A percentile compares a stretch with the other conserved stretches of the same genome.
Evolutionary conservation across 2,888 invertebrate species (phyloP).

Genomic region (Notodonta ziczac): DNA sequence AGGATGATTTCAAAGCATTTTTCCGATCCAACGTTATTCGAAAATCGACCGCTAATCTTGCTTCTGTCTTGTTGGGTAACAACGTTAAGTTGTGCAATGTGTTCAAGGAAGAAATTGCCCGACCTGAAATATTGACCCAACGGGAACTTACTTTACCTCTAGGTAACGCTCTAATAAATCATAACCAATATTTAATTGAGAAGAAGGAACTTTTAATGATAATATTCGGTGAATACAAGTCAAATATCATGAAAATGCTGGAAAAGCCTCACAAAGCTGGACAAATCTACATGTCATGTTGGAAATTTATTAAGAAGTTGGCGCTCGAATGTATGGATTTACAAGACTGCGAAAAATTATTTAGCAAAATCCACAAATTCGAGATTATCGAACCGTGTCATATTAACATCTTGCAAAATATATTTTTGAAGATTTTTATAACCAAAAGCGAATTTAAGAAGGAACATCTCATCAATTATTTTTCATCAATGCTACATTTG

Average conservation of each 20-base stretch:
- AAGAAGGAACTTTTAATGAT: slow-evolving; percentile 74
- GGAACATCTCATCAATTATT: slow-evolving; percentile 79
- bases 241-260: slow-evolving; percentile 86
- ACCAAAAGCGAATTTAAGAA: slow-evolving; percentile 58
- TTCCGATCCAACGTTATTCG: slow-evolving; percentile 79
- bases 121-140: slow-evolving; percentile 78
- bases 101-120: slow-evolving; percentile 74
- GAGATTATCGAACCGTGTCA: slow-evolving; percentile 86
- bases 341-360: slow-evolving; percentile 82
- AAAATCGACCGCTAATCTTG: slow-evolving; percentile 84
- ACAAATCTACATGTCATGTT: slow-evolving; percentile 86
- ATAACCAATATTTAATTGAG: slow-evolving; percentile 67
- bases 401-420: slow-evolving; percentile 79
- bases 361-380: slow-evolving; percentile 86
- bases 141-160: slow-evolving; percentile 87
- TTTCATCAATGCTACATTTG: slow-evolving; percentile 83
- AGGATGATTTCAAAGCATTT: slow-evolving; percentile 81
- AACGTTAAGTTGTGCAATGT: slow-evolving; percentile 74
- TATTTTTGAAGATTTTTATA: slow-evolving; percentile 80
- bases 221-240: slow-evolving; percentile 85
- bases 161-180: slow-evolving; percentile 73
- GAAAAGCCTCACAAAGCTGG: slow-evolving; percentile 89
- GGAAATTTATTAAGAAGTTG: slow-evolving; percentile 83
- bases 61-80: slow-evolving; percentile 83
- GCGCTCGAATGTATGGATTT: slow-evolving; percentile 85